Evolutionary conservation across 2,888 invertebrate genomes (phyloP), one percentile per base, ranked within the genome.

Genomic region (Abrostola tripartita): DNA sequence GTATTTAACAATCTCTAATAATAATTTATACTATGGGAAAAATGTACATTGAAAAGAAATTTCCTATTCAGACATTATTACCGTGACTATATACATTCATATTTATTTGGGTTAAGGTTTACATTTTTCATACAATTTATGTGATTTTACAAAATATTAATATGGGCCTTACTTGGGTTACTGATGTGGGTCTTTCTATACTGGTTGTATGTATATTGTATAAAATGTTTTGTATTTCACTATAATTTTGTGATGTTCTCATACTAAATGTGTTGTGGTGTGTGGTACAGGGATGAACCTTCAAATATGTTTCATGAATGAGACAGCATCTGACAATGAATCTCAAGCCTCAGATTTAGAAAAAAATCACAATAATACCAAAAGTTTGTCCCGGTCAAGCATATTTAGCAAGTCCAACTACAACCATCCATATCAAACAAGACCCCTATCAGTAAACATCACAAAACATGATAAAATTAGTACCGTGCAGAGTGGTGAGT

Each of bases 271-370:
- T 70, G 79, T 78, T 82, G 90, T 90, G 76, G 70, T 79, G 74
- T 80, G 79, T 75, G 83, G 82, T 85, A 76, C 90, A 97, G 97
- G 98, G 79, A 98, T 97, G 97, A 98, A 98, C 94, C 96, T 98
- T 57, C 98, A 98, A 95, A 98, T 99, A 85, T 98, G 98, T 95
- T 98, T 98, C 92, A 98, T 98, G 97, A 98, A 98, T 90, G 98
- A 99, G 90, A 97, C 97, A 61, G 97, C 97, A 67, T 97, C 97
- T 57, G 98, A 98, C 89, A 97, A 96, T 82, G 98, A 98, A 89
- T 97, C 97, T 80, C 97, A 97, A 75, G 95, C 95, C 73, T 97
- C 97, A 61, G 97, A 97, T 82, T 95, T 96, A 74, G 97, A 97
- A 89, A 95, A 83, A 85, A 93, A 86, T 84, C 76, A 86, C 69